Evolutionary conservation across 2,113 vertebrate genomes (phyloP).

Genomic region (Cryptomyrus ogoouensis): DNA sequence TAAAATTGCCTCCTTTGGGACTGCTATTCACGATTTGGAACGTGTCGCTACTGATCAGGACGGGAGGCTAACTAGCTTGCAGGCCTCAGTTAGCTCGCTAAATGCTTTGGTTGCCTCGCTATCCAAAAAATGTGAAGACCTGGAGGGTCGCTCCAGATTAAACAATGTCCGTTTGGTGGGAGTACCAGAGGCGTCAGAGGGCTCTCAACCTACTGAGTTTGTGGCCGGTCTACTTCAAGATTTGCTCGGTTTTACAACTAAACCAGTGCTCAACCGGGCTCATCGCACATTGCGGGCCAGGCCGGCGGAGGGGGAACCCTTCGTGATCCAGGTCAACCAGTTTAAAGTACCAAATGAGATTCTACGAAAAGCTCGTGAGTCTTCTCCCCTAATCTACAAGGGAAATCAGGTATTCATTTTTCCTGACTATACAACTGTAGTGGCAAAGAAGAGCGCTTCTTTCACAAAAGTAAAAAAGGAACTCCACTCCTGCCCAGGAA

Average conservation of each 20-base stretch:
- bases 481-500: not conserved
- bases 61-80: too few species aligned
- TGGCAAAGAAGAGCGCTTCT: not conserved
- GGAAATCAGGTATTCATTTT: not conserved
- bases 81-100: too few species aligned
- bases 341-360: not conserved
- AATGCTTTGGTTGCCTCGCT: too few species aligned
- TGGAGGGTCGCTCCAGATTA: not conserved
- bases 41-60: too few species aligned
- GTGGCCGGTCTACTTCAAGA: not conserved
- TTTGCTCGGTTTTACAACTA: not conserved
- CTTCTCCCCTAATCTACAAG: not conserved
- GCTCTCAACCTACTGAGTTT: not conserved
- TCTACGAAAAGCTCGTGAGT: not conserved
- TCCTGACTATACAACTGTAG: not conserved
- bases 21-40: too few species aligned
- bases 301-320: not conserved
- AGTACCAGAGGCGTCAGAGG: not conserved
- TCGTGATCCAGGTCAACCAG: not conserved
- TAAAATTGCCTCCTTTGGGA: too few species aligned
- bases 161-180: not conserved
- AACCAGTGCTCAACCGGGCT: not conserved
- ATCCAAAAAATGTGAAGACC: not conserved
- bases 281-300: not conserved
- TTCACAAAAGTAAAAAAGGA: not conserved